These are phyloP conservation scores for Mormyrops boulengeri DNA, from an alignment of 2,797 vertebrate genomes.

Conservation along the genomic window DNA sequence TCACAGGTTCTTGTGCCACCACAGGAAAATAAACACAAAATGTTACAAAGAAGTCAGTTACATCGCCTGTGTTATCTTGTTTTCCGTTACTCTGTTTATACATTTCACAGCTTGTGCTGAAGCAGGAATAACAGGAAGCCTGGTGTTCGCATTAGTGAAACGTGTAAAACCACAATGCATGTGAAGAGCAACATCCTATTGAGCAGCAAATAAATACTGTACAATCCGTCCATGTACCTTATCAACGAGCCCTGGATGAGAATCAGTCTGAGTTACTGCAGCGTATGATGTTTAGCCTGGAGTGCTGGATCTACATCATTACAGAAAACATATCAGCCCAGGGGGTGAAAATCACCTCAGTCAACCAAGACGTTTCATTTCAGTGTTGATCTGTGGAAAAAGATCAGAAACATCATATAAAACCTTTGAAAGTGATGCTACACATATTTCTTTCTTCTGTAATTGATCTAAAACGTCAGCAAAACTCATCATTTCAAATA, in stretches of 20 bases:
- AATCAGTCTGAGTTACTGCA: not conserved
- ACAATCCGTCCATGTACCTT: not conserved
- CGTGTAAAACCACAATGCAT: not conserved
- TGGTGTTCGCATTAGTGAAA: not conserved
- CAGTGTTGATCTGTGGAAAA: not conserved
- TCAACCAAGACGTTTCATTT: not conserved
- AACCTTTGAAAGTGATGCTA: not conserved
- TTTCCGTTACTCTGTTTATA: not conserved
- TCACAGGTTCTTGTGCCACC: not conserved
- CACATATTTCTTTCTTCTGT: not conserved
- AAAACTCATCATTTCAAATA: not conserved
- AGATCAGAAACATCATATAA: not conserved
- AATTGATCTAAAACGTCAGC: not conserved
- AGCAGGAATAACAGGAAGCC: not conserved
- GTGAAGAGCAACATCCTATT: not conserved
- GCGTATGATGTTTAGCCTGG: not conserved
- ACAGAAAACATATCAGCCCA: not conserved
- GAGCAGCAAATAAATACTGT: not conserved
- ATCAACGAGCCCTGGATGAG: not conserved
- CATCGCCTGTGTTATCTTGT: not conserved
- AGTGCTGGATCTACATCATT: not conserved
- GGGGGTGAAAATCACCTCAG: not conserved
- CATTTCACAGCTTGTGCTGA: not conserved
- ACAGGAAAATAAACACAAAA: not conserved
- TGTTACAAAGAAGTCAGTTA: not conserved